Base-by-base conservation (phyloP, 2,888 invertebrate genomes). In the Gastrophysa polygoni region DNA sequence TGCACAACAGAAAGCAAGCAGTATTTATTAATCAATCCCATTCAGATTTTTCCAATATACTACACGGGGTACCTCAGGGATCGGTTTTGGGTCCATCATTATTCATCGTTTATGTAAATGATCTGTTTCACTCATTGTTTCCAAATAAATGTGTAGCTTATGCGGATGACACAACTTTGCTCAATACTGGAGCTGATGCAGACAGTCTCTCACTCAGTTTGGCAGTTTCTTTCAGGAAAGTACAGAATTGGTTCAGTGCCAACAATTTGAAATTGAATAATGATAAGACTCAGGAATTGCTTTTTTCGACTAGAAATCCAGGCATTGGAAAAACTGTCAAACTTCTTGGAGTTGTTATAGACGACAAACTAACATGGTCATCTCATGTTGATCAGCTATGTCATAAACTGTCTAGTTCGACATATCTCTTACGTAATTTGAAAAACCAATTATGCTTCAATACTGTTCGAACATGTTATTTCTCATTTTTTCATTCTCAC, bases 371-470 rank as follows among this genome's bases (percentile, higher is more conserved):
- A 17, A 8, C 16, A 16, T 44, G 44, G 44, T 44, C 44, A 44
- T 44, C 44, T 16, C 44, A 44, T 44, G 44, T 44, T 44, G 44
- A 44, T 44, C 44, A 44, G 44, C 11, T 44, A 18, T 44, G 44
- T 44, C 44, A 44, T 17, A 44, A 44, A 44, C 17, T 44, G 44
- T 44, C 44, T 10, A 44, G 44, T 18, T 44, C 44, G 44, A 44
- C 16, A 44, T 44, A 44, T 44, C 44, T 44, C 14, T 44, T 44
- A 10, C 44, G 14, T 18, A 16, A 44, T 17, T 8, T 44, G 44
- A 44, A 17, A 44, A 44, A 38, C 16, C 38, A 38, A 38, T 11
- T 38, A 38, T 38, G 38, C 38, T 38, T 38, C 38, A 38, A 38
- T 44, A 44, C 44, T 11, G 44, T 44, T 16, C 44, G 44, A 5